These are phyloP conservation scores for Synanceia verrucosa DNA, from an alignment of 2,797 vertebrate genomes.

Conservation along the genomic window DNA sequence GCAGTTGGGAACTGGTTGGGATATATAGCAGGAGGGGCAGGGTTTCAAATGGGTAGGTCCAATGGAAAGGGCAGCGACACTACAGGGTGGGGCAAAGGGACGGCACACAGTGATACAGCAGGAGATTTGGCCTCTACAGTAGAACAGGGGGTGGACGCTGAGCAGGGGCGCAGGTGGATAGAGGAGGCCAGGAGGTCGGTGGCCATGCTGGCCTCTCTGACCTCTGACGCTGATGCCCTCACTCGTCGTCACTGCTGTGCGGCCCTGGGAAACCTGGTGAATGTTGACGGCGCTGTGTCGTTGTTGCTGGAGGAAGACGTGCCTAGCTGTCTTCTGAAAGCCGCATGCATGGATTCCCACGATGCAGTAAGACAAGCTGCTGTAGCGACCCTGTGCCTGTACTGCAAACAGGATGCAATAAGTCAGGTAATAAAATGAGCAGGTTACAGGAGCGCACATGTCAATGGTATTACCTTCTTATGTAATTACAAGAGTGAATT, in stretches of 20 bases:
- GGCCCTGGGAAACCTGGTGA: slow-evolving; percentile 86
- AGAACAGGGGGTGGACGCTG: slow-evolving; percentile 18
- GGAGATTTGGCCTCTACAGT: neutral
- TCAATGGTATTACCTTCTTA: neutral
- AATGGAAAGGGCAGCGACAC: slow-evolving; percentile 9
- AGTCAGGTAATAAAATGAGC: slow-evolving; percentile 80
- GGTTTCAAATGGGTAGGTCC: slow-evolving; percentile 1
- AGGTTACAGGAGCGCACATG: neutral
- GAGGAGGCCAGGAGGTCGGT: slow-evolving; percentile 70
- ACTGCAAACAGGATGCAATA: slow-evolving; percentile 78
- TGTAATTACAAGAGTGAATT: neutral
- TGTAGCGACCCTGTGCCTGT: slow-evolving; percentile 82
- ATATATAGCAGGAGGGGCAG: slow-evolving; percentile 41
- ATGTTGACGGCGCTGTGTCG: slow-evolving; percentile 57
- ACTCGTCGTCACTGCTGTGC: slow-evolving; percentile 86
- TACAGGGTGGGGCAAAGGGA: slow-evolving; percentile 22
- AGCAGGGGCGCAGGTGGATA: slow-evolving; percentile 60
- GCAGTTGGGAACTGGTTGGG: slow-evolving; percentile 82
- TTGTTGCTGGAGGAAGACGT: slow-evolving; percentile 77
- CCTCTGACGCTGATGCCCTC: slow-evolving; percentile 81
- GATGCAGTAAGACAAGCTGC: slow-evolving; percentile 86
- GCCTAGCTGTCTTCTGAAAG: slow-evolving; percentile 80
- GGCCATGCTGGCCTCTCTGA: slow-evolving; percentile 74
- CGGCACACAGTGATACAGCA: slow-evolving; percentile 2
- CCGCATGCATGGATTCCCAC: slow-evolving; percentile 85